A percentile compares a stretch with the other conserved stretches of the same genome.
phyloP scores from a whole-genome alignment of 2,113 vertebrate species.

The Telmatochromis sp. region DNA sequence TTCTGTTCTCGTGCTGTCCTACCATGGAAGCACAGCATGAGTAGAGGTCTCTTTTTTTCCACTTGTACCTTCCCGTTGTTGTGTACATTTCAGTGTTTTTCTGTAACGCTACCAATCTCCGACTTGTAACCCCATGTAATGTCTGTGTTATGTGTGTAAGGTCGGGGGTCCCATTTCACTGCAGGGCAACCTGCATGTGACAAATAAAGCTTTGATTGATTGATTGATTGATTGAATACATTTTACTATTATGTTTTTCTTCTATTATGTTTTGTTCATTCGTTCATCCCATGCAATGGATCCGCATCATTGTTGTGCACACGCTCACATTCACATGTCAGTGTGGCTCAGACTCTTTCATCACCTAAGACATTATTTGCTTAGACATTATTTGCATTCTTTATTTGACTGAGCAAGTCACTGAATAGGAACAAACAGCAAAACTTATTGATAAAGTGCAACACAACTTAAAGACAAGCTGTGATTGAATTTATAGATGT shows the following conservation, averaged over 20 bases:
- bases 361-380: background rate
- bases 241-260: background rate
- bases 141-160: no score
- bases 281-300: conserved; percentile 50
- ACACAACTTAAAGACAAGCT: conserved; percentile 32
- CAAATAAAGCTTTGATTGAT: no score
- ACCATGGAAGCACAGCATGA: no score
- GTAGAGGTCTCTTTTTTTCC: no score
- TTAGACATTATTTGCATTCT: conserved; percentile 38
- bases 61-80: no score
- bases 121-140: no score
- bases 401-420: conserved; percentile 42
- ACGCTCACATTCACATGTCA: conserved; percentile 59
- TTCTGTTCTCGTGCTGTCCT: no score
- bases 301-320: conserved; percentile 52
- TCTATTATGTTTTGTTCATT: background rate
- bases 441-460: conserved; percentile 34
- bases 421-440: conserved; percentile 32
- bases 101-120: fast-evolving
- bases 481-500: conserved; percentile 53
- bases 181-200: no score
- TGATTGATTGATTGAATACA: background rate
- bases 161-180: no score
- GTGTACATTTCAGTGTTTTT: no score
- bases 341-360: background rate